phyloP scores from a whole-genome alignment of 2,888 invertebrate genomes.

The Cosmorhoe ocellata region DNA sequence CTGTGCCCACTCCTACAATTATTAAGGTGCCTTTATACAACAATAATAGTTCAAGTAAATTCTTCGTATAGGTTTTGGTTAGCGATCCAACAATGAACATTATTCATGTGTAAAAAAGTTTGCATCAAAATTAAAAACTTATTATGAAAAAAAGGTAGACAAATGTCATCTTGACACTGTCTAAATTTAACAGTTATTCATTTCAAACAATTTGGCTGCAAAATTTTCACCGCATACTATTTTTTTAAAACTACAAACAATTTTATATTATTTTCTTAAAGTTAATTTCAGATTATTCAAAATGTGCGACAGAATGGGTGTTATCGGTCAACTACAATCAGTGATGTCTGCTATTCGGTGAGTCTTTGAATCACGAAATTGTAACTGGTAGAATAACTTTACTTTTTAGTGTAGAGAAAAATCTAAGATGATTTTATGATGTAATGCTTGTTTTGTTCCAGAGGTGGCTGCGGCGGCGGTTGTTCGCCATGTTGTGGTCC shows the following conservation, averaged over 20 bases:
- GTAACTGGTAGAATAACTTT: no score
- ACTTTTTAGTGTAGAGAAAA: no score
- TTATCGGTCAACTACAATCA: slow-evolving; percentile 63
- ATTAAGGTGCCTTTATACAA: slow-evolving; percentile 24
- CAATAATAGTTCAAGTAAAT: no score
- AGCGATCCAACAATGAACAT: no score
- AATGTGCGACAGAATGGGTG: slow-evolving; percentile 71
- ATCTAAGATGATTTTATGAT: no score
- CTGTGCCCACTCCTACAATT: slow-evolving; percentile 60
- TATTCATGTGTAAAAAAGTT: no score
- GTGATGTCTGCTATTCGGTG: slow-evolving; percentile 69
- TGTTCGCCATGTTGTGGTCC: slow-evolving; percentile 42
- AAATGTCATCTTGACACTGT: not conserved
- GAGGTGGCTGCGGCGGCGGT: slow-evolving; percentile 49
- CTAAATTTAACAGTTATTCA: slow-evolving; percentile 9
- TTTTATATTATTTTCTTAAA: not conserved
- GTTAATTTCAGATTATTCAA: slow-evolving; percentile 35
- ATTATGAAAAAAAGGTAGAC: not conserved
- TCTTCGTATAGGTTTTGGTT: no score
- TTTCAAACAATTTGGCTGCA: slow-evolving; percentile 9
- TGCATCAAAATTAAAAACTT: no score
- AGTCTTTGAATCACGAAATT: slow-evolving; percentile 29
- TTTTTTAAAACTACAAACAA: no score
- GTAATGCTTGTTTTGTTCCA: slow-evolving; percentile 32
- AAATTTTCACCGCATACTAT: slow-evolving; percentile 12